Conservation (phyloP, 2,113 vertebrate genomes). For the Epinephelus cyanopodus region DNA sequence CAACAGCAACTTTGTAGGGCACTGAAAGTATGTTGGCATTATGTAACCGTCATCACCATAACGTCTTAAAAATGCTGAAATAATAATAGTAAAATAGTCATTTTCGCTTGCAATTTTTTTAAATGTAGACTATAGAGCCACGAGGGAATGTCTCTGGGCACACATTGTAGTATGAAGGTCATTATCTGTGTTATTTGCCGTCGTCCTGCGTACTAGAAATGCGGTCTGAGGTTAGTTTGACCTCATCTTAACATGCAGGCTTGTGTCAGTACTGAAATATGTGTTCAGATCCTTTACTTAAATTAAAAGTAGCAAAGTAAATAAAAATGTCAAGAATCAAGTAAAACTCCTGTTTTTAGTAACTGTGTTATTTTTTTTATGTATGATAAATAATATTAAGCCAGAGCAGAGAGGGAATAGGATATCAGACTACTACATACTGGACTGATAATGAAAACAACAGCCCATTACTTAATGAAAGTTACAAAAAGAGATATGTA, state of each 20-base stretch:
- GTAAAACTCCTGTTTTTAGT: too few species aligned
- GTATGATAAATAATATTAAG: neutral
- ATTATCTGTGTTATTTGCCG: neutral
- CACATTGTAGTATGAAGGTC: slow-evolving; percentile 29
- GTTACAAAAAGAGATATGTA: neutral
- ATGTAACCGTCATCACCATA: neutral
- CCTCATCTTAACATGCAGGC: too few species aligned
- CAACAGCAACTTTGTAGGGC: neutral
- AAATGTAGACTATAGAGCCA: neutral
- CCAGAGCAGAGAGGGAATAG: neutral
- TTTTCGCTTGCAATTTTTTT: neutral
- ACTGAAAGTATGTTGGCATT: neutral
- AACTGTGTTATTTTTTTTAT: neutral
- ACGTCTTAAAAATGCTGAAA: neutral
- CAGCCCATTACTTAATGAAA: neutral
- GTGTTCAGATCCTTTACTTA: neutral
- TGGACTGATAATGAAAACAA: neutral
- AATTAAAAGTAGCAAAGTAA: neutral
- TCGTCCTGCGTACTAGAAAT: neutral
- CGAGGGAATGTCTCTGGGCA: neutral
- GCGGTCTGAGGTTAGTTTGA: too few species aligned
- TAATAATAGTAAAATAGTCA: fast-evolving
- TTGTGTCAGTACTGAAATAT: neutral
- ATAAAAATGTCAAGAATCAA: neutral
- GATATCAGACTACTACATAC: neutral